Percentiles rank a stretch among this genome's conserved stretches.
phyloP scores from a whole-genome alignment of 1,140 invertebrate genomes.

The Trigoniulus corallinus region DNA sequence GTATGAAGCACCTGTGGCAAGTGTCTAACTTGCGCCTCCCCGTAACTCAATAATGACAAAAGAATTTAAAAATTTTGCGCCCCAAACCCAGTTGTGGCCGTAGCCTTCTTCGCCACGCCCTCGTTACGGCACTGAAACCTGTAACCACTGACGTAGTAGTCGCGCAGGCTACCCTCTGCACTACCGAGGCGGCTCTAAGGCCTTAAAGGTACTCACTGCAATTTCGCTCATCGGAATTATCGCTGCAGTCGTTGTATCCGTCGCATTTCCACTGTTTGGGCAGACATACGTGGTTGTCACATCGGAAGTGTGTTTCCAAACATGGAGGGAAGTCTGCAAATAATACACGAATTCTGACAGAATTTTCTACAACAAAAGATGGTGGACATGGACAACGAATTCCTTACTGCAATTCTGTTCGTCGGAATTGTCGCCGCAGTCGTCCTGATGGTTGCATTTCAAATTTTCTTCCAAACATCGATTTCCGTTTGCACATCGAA shows the following conservation, averaged over 20 bases:
- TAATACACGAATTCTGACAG: neutral
- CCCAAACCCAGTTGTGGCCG: no score
- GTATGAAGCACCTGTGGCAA: no score
- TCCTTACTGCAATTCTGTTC: constrained; percentile 63
- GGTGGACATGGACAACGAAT: neutral
- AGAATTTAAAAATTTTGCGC: no score
- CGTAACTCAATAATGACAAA: no score
- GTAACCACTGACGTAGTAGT: neutral
- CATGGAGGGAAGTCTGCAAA: constrained; percentile 69
- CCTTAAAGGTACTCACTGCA: constrained; percentile 49
- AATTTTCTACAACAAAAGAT: neutral
- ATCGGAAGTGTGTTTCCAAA: constrained; percentile 76
- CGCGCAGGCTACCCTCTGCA: no score
- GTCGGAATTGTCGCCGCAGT: constrained; percentile 77
- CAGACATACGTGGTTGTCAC: constrained; percentile 83
- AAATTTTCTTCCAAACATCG: constrained; percentile 61
- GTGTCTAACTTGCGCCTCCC: no score
- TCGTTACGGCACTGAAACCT: no score
- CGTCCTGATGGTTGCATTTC: constrained; percentile 76
- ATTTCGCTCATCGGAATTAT: constrained; percentile 60
- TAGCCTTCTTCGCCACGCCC: no score
- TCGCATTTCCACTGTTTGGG: constrained; percentile 41
- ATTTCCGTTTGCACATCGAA: constrained; percentile 63
- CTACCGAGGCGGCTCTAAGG: no score
- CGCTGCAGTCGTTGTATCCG: constrained; percentile 27